These are phyloP conservation scores for Maniola hyperantus DNA, from an alignment of 2,888 invertebrate genomes.

Conservation along the genomic window DNA sequence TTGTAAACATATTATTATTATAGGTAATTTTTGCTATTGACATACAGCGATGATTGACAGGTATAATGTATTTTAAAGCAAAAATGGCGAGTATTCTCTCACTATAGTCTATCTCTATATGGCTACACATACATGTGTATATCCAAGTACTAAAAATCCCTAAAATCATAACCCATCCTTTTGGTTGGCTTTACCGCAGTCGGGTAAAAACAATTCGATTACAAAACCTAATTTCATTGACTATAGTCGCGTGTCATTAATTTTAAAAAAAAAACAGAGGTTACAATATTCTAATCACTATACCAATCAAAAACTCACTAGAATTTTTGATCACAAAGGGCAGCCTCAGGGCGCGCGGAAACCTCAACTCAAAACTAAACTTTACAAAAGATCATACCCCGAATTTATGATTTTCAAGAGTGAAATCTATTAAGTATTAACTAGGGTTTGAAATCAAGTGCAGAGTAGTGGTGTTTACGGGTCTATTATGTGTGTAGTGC, in stretches of 20 bases:
- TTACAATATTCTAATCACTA: conserved; percentile 36
- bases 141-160: no score
- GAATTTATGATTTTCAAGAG: conserved; percentile 6
- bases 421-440: background rate
- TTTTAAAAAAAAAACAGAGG: conserved; percentile 31
- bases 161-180: no score
- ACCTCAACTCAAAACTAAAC: conserved; percentile 20
- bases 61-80: no score
- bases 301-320: conserved; percentile 32
- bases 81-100: no score
- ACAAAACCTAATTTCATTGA: conserved; percentile 19
- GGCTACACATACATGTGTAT: no score
- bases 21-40: no score
- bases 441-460: conserved; percentile 16
- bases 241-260: conserved; percentile 22
- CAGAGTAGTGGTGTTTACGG: background rate
- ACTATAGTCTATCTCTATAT: no score
- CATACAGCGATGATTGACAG: no score
- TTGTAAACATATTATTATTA: no score
- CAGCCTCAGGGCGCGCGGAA: conserved; percentile 38
- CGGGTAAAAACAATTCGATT: background rate
- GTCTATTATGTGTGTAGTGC: conserved; percentile 17
- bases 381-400: conserved; percentile 4
- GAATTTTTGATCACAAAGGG: conserved; percentile 36
- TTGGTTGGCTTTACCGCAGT: no score